phyloP scores from a whole-genome alignment of 2,888 invertebrate genomes.

The Pseudanteris insignis region DNA sequence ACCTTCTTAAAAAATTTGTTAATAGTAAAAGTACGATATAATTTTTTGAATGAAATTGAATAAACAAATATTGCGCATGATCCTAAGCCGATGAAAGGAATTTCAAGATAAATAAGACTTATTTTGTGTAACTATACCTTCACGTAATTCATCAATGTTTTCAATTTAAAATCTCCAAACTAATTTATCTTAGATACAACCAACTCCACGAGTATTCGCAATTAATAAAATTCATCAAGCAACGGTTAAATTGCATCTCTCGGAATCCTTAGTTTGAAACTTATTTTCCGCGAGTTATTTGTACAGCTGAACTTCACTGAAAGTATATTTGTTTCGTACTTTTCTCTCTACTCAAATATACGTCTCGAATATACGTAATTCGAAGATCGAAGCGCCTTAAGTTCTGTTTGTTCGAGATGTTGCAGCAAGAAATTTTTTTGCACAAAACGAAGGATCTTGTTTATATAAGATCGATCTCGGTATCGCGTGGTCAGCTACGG shows the following conservation, averaged over 20 bases:
- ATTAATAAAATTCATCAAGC: too few relatives aligned
- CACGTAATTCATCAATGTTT: too few relatives aligned
- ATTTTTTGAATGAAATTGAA: too few relatives aligned
- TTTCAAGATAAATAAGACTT: too few relatives aligned
- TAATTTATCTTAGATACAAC: too few relatives aligned
- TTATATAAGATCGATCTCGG: slow-evolving; percentile 35
- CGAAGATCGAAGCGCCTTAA: slow-evolving; percentile 34
- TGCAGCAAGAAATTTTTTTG: slow-evolving; percentile 24
- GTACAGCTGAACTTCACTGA: slow-evolving; percentile 35
- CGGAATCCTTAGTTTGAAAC: slow-evolving; percentile 21
- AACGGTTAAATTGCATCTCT: slow-evolving; percentile 25
- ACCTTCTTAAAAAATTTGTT: too few relatives aligned
- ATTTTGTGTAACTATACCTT: too few relatives aligned
- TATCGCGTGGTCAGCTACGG: slow-evolving; percentile 34
- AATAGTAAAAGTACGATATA: too few relatives aligned
- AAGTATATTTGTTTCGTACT: slow-evolving; percentile 27
- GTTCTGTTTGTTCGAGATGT: slow-evolving; percentile 36
- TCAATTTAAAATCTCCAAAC: too few relatives aligned
- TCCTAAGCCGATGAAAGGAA: too few relatives aligned
- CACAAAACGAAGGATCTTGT: slow-evolving; percentile 31
- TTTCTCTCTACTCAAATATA: slow-evolving; percentile 30
- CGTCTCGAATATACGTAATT: slow-evolving; percentile 8
- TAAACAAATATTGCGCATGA: too few relatives aligned
- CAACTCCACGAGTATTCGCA: too few relatives aligned
- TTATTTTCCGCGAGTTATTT: slow-evolving; percentile 29